phyloP scores from a whole-genome alignment of 2,888 invertebrate genomes.

The Cryptocheilus praepositus region DNA sequence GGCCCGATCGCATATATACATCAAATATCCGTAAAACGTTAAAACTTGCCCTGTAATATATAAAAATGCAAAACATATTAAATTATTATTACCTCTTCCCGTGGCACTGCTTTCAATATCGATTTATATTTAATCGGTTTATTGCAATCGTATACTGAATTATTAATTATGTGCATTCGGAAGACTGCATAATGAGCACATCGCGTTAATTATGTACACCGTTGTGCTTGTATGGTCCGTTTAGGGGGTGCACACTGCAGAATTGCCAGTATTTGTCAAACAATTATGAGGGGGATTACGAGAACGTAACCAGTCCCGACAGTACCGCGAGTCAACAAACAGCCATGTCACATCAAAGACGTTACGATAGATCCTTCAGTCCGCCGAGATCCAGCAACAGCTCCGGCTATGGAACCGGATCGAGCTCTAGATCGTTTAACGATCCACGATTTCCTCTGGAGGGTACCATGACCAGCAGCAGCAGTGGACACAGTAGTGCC shows the following conservation, averaged over 20 bases:
- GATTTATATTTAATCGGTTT: too few relatives aligned
- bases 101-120: too few relatives aligned
- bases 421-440: slow-evolving; percentile 73
- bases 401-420: slow-evolving; percentile 89
- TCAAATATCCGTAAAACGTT: too few relatives aligned
- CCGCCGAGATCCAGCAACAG: slow-evolving; percentile 89
- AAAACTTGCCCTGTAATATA: too few relatives aligned
- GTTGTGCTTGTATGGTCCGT: slow-evolving; percentile 24
- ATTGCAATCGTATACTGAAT: too few relatives aligned
- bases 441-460: slow-evolving; percentile 73
- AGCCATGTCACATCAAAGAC: slow-evolving; percentile 80
- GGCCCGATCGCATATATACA: too few relatives aligned
- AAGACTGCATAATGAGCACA: too few relatives aligned
- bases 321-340: slow-evolving; percentile 72
- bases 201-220: not conserved
- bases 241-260: slow-evolving; percentile 80
- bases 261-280: slow-evolving; percentile 81
- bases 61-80: too few relatives aligned
- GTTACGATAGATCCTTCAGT: slow-evolving; percentile 84
- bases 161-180: too few relatives aligned
- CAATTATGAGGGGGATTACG: slow-evolving; percentile 82
- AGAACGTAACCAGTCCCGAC: slow-evolving; percentile 79
- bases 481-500: slow-evolving; percentile 79
- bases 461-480: slow-evolving; percentile 80
- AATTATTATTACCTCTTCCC: too few relatives aligned